Evolutionary conservation across 1,140 invertebrate genomes (phyloP).

Genomic region (Microplitis mediator): DNA sequence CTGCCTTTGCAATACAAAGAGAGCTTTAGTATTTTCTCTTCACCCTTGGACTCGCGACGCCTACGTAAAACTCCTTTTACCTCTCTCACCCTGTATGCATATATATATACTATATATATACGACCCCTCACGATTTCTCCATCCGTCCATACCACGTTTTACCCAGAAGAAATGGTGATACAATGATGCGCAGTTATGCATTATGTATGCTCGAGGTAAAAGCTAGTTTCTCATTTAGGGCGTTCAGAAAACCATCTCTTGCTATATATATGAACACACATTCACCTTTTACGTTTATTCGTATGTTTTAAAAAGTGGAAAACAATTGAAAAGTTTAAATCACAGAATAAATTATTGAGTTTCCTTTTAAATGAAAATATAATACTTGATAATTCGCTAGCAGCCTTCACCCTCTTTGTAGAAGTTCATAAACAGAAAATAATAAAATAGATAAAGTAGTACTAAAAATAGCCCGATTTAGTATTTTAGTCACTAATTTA

Average conservation of each 20-base stretch:
- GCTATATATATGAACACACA: too few species aligned
- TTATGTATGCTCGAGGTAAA: slow-evolving; percentile 43
- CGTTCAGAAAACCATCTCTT: background rate
- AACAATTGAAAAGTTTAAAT: slow-evolving; percentile 13
- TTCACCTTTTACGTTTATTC: too few species aligned
- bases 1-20: slow-evolving; percentile 39
- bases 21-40: background rate
- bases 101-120: background rate
- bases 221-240: slow-evolving; percentile 12
- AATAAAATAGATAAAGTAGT: too few species aligned
- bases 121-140: slow-evolving; percentile 16
- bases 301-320: background rate
- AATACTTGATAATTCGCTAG: too few species aligned
- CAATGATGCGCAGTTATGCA: slow-evolving; percentile 57
- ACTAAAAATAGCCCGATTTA: too few species aligned
- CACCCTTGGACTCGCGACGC: slow-evolving; percentile 2
- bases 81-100: slow-evolving; percentile 20
- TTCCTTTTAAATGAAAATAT: too few species aligned
- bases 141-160: slow-evolving; percentile 9
- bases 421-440: too few species aligned
- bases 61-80: slow-evolving; percentile 30
- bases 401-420: too few species aligned
- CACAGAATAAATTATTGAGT: background rate
- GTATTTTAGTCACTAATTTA: too few species aligned
- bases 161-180: slow-evolving; percentile 50